These are phyloP conservation scores for Brachionus manjavacas DNA, from an alignment of 1,140 invertebrate species.

Conservation along the genomic window DNA sequence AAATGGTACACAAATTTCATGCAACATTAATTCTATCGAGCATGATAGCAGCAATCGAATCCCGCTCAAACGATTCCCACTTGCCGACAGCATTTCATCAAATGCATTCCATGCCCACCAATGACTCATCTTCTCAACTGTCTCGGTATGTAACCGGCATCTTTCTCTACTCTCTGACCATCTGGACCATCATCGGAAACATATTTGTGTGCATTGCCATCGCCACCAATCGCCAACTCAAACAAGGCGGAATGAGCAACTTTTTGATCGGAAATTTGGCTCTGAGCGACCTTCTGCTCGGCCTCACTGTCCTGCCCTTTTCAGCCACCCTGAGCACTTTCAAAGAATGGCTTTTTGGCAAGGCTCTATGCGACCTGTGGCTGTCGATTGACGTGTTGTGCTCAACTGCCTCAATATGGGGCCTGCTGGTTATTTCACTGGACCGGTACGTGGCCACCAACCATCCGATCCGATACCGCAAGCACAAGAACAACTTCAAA, in stretches of 20 bases:
- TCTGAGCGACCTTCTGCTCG: slow-evolving; percentile 55
- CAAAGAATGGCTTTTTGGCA: slow-evolving; percentile 54
- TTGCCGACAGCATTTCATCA: background rate
- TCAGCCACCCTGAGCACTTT: slow-evolving; percentile 47
- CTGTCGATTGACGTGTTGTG: slow-evolving; percentile 53
- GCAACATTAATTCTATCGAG: background rate
- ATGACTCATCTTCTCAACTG: background rate
- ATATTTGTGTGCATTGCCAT: slow-evolving; percentile 52
- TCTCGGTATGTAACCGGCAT: background rate
- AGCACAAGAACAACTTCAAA: slow-evolving; percentile 49
- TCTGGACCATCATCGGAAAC: slow-evolving; percentile 58
- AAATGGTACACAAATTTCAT: background rate
- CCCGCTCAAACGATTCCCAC: background rate
- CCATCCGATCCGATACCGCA: slow-evolving; percentile 56
- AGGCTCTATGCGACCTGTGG: slow-evolving; percentile 45
- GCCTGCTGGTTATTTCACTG: slow-evolving; percentile 55
- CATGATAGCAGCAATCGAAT: background rate
- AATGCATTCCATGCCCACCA: background rate
- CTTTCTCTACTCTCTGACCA: slow-evolving; percentile 47
- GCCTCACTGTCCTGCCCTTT: slow-evolving; percentile 55
- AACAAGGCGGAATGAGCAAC: slow-evolving; percentile 53
- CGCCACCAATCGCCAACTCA: slow-evolving; percentile 51
- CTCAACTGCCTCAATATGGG: slow-evolving; percentile 58
- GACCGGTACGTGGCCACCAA: slow-evolving; percentile 57
- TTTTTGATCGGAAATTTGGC: slow-evolving; percentile 58